Evolutionary conservation across 2,888 invertebrate genomes (phyloP).

Genomic region (Hoplodrina blanda): DNA sequence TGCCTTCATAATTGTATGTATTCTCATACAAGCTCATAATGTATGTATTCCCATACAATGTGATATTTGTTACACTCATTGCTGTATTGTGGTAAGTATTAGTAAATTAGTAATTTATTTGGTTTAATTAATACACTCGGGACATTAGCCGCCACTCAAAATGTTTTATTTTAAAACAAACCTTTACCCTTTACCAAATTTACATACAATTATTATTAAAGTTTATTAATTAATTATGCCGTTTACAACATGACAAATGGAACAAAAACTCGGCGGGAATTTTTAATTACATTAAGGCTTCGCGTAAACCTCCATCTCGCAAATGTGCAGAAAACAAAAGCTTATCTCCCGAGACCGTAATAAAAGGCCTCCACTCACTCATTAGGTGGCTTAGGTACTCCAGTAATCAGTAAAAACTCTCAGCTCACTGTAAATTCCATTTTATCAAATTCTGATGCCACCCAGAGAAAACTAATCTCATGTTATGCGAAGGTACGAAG

Average conservation of each 20-base stretch:
- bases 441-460: conserved; percentile 61
- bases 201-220: conserved; percentile 61
- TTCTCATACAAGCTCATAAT: background rate
- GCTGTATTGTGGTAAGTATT: conserved; percentile 42
- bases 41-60: conserved; percentile 12
- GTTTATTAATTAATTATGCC: conserved; percentile 69
- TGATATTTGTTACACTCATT: conserved; percentile 44
- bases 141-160: conserved; percentile 24
- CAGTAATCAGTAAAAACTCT: conserved; percentile 78
- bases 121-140: conserved; percentile 41
- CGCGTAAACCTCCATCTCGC: conserved; percentile 73
- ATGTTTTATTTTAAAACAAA: conserved; percentile 43
- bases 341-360: conserved; percentile 77
- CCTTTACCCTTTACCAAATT: conserved; percentile 22
- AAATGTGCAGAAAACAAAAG: conserved; percentile 77
- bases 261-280: conserved; percentile 69
- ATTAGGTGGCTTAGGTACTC: conserved; percentile 63
- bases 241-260: conserved; percentile 54
- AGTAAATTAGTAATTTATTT: conserved; percentile 53
- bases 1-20: background rate
- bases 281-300: conserved; percentile 76
- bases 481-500: conserved; percentile 31
- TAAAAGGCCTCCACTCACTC: conserved; percentile 73
- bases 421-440: conserved; percentile 59
- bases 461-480: conserved; percentile 62